A percentile compares a stretch with the other conserved stretches of the same genome.
phyloP scores from a whole-genome alignment of 2,113 vertebrate species.

The Plotosus lineatus region DNA sequence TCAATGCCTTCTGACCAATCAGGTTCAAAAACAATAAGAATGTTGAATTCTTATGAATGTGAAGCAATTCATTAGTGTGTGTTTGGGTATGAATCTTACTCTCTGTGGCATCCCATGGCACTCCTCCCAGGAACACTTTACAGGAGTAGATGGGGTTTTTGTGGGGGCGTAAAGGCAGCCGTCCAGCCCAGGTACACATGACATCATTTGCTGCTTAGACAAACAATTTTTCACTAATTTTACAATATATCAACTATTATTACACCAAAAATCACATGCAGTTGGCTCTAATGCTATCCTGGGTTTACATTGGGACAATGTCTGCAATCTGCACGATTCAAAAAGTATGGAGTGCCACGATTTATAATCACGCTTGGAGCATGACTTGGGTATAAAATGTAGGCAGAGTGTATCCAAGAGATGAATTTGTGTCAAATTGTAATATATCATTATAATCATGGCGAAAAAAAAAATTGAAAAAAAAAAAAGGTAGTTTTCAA shows the following conservation, averaged over 20 bases:
- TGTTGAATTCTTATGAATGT: too few species aligned
- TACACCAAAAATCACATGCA: background rate
- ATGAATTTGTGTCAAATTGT: too few species aligned
- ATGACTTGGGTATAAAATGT: too few species aligned
- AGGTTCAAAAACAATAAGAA: background rate
- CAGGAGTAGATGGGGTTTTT: conserved; percentile 96
- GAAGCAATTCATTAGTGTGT: background rate
- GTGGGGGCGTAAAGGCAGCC: conserved; percentile 92
- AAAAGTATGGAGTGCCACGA: too few species aligned
- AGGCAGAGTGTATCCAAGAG: too few species aligned
- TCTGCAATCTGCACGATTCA: too few species aligned
- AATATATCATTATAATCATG: too few species aligned
- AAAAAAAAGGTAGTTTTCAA: too few species aligned
- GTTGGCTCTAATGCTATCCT: too few species aligned
- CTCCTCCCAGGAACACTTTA: conserved; percentile 97
- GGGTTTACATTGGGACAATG: too few species aligned
- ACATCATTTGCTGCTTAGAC: conserved; percentile 91
- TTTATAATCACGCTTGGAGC: too few species aligned
- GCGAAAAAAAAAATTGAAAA: too few species aligned
- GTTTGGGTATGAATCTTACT: conserved; percentile 65
- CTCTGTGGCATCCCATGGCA: conserved; percentile 98
- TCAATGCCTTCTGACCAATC: background rate
- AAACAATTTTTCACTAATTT: background rate
- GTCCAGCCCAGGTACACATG: conserved; percentile 93
- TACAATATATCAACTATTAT: background rate